These are phyloP conservation scores for Ectemnius continuus DNA, from an alignment of 2,888 invertebrate genomes.

Conservation along the genomic window DNA sequence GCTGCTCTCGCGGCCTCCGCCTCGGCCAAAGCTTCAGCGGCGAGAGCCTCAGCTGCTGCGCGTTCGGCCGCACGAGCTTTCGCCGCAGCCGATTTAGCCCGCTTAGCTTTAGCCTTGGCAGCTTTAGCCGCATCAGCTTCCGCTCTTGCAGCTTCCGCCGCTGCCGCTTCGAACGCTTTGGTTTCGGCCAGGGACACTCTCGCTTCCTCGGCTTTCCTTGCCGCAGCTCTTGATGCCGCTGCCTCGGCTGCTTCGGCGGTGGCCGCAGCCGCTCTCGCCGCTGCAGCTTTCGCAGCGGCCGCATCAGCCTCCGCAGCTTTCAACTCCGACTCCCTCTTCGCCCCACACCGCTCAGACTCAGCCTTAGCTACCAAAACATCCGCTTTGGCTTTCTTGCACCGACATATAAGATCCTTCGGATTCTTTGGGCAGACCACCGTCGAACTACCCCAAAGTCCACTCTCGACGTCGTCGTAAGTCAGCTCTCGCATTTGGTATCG, in stretches of 20 bases:
- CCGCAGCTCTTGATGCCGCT: no score
- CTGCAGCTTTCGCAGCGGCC: no score
- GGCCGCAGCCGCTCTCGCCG: no score
- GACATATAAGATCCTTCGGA: conserved; percentile 43
- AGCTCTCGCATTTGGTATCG: conserved; percentile 68
- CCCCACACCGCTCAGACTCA: not conserved
- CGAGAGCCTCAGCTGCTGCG: no score
- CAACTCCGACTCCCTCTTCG: no score
- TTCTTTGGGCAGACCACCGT: conserved; percentile 40
- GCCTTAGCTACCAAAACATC: not conserved
- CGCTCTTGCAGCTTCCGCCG: no score
- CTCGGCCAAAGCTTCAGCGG: conserved; percentile 3
- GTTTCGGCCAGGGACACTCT: not conserved
- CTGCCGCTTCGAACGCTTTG: not conserved
- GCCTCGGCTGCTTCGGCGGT: no score
- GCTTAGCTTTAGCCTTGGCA: not conserved
- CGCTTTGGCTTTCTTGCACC: conserved; percentile 19
- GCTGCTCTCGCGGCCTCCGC: not conserved
- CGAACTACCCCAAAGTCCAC: conserved; percentile 54
- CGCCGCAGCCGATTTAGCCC: no score
- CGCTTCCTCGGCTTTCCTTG: not conserved
- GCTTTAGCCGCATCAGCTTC: not conserved
- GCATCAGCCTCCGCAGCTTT: no score
- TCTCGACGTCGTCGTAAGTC: conserved; percentile 47
- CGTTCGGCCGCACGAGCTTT: no score